Conservation (phyloP, 2,797 vertebrate species). For the Gambelia wislizenii region DNA sequence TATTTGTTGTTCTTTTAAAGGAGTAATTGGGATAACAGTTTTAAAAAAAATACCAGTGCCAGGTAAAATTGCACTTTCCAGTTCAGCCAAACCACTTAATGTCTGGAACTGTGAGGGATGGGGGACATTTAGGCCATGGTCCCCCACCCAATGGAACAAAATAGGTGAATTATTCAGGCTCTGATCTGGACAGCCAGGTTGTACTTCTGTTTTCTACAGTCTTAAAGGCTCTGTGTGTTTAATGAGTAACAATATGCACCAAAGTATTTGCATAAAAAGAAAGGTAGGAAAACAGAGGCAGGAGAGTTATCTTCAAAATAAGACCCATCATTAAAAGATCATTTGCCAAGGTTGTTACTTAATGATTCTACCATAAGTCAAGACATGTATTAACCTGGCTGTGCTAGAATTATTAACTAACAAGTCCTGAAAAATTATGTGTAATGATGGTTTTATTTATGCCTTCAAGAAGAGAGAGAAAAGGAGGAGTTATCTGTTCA, state of each 20-base stretch:
- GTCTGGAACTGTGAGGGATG: background rate
- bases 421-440: background rate
- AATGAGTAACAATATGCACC: background rate
- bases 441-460: background rate
- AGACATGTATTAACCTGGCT: background rate
- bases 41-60: background rate
- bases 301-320: background rate
- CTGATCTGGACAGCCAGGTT: background rate
- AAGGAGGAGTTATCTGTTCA: background rate
- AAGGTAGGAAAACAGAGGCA: background rate
- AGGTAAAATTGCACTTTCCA: background rate
- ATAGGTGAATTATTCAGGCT: background rate
- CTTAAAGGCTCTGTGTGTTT: background rate
- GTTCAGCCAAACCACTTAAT: background rate
- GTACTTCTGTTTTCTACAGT: background rate
- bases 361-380: background rate
- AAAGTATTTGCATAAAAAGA: background rate
- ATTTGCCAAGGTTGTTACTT: background rate
- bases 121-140: too few relatives aligned
- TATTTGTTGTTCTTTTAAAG: background rate
- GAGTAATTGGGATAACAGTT: background rate
- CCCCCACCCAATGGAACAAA: background rate
- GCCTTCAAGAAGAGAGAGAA: background rate
- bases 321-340: accelerated
- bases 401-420: background rate